phyloP scores from a whole-genome alignment of 2,113 vertebrate genomes.

The Propithecus coquereli region DNA sequence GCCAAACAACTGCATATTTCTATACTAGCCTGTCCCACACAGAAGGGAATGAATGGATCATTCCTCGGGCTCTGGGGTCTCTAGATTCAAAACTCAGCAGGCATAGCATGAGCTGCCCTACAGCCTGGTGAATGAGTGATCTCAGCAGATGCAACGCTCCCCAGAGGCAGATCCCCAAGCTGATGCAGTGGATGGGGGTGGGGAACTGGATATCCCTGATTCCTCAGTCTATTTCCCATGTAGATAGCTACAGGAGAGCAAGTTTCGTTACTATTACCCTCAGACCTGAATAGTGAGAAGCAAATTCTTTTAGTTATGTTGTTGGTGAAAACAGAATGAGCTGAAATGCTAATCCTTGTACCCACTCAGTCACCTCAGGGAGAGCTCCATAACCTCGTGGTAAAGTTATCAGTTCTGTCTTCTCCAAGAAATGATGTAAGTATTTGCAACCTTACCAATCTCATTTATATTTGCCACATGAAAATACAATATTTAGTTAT shows the following conservation, averaged over 20 bases:
- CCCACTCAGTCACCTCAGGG: neutral
- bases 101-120: neutral
- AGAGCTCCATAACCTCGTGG: neutral
- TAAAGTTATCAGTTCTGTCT: neutral
- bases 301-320: neutral
- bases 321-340: too few relatives aligned
- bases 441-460: neutral
- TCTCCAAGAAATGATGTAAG: neutral
- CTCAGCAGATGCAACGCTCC: neutral
- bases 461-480: neutral
- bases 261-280: neutral
- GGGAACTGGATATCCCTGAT: neutral
- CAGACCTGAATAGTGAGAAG: neutral
- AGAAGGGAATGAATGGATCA: neutral
- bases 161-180: too few relatives aligned
- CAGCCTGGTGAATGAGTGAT: neutral
- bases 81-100: neutral
- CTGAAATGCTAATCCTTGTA: neutral
- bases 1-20: neutral
- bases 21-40: neutral
- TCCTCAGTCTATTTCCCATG: neutral
- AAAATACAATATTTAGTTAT: neutral
- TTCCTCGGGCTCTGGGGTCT: neutral
- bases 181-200: neutral
- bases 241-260: neutral